Evolutionary conservation across 2,113 vertebrate species (phyloP).

Genomic region (Bubo scandiacus): DNA sequence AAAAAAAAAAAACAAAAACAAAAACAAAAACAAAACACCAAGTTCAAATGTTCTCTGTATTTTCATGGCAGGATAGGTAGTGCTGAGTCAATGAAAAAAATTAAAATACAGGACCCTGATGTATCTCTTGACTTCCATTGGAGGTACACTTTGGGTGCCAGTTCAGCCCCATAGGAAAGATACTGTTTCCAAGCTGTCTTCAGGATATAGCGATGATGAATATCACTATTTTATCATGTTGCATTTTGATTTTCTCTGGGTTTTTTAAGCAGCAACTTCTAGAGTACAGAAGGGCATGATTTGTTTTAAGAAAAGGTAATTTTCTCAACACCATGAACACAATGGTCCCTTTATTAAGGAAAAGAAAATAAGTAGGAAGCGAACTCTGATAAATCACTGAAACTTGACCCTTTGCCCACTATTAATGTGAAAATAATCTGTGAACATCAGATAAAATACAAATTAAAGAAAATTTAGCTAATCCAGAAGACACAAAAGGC

Average conservation of each 20-base stretch:
- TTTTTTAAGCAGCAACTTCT: not conserved
- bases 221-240: not conserved
- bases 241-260: not conserved
- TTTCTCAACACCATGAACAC: not conserved
- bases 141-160: not conserved
- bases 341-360: not conserved
- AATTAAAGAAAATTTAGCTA: not conserved
- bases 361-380: not conserved
- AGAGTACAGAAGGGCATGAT: not conserved
- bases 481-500: not conserved
- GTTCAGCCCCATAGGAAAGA: not conserved
- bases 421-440: not conserved
- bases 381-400: not conserved
- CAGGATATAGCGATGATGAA: not conserved
- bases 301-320: not conserved
- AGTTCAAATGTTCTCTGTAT: not conserved
- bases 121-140: not conserved
- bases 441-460: not conserved
- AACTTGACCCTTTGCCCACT: not conserved
- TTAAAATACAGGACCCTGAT: not conserved
- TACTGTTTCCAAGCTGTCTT: not conserved
- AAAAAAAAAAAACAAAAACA: not conserved
- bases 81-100: not conserved
- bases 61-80: not conserved
- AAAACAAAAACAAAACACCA: too few relatives aligned